Evolutionary conservation across 2,113 vertebrate species (phyloP).

Genomic region (Epinephelus cyanopodus): DNA sequence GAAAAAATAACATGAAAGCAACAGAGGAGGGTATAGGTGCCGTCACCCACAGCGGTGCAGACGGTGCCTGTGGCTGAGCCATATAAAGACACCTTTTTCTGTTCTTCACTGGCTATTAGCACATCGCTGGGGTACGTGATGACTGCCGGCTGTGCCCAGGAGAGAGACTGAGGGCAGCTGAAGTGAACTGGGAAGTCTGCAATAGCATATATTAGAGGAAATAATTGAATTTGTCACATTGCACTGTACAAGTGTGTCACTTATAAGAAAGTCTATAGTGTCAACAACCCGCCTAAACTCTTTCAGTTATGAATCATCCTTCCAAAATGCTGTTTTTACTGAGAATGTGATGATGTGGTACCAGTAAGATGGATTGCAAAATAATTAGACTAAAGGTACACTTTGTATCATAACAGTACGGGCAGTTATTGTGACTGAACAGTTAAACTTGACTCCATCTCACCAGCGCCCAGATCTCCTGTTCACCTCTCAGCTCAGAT

Average conservation of each 20-base stretch:
- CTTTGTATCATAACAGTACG: no score
- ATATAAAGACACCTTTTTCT: conserved; percentile 42
- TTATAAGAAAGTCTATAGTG: conserved; percentile 27
- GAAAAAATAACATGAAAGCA: conserved; percentile 16
- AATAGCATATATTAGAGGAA: conserved; percentile 21
- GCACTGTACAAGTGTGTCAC: background rate
- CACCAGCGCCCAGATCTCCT: no score
- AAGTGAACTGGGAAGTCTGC: conserved; percentile 12
- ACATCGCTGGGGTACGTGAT: conserved; percentile 36
- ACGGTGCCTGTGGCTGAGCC: conserved; percentile 39
- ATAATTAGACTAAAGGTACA: background rate
- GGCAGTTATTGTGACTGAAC: no score
- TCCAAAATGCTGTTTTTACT: background rate
- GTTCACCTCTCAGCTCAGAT: no score
- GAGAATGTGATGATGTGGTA: background rate
- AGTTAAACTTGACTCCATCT: no score
- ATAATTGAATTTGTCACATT: conserved; percentile 10
- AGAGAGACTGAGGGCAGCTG: conserved; percentile 12
- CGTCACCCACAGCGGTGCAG: conserved; percentile 37
- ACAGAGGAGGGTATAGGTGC: conserved; percentile 27
- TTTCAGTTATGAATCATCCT: conserved; percentile 36
- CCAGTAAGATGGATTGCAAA: background rate
- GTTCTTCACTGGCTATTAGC: conserved; percentile 53
- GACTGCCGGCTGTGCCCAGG: conserved; percentile 32
- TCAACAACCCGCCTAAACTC: background rate